Conservation (phyloP, 2,888 invertebrate genomes). For the Dynastes maya region DNA sequence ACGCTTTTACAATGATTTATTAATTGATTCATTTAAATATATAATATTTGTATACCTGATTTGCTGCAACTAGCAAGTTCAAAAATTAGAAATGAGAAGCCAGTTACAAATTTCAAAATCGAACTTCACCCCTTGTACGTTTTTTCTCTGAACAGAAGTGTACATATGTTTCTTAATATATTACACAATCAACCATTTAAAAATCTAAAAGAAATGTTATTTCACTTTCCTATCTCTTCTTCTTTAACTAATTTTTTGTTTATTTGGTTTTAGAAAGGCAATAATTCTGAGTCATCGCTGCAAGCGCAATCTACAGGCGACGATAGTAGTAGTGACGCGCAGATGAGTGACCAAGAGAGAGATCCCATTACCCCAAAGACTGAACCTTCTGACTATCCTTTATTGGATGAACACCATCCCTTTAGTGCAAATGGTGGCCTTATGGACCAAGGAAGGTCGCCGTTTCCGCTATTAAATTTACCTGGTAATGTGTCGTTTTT, state of each 20-base stretch:
- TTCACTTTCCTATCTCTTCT: too few relatives aligned
- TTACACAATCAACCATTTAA: too few relatives aligned
- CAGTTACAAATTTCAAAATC: too few relatives aligned
- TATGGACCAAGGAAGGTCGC: slow-evolving; percentile 79
- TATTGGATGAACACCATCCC: slow-evolving; percentile 77
- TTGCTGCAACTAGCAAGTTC: too few relatives aligned
- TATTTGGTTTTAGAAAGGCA: slow-evolving; percentile 69
- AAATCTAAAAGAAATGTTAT: too few relatives aligned
- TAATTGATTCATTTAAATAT: too few relatives aligned
- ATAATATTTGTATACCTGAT: too few relatives aligned
- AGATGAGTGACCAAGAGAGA: slow-evolving; percentile 77
- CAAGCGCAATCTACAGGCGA: slow-evolving; percentile 85
- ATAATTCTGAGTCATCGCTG: slow-evolving; percentile 73
- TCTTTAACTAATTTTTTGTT: background rate
- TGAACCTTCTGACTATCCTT: slow-evolving; percentile 81
- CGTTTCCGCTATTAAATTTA: slow-evolving; percentile 86
- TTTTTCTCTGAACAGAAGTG: too few relatives aligned
- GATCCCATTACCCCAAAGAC: slow-evolving; percentile 80
- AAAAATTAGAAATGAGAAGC: too few relatives aligned
- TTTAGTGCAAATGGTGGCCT: slow-evolving; percentile 74
- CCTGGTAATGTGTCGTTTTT: slow-evolving; percentile 75
- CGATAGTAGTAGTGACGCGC: slow-evolving; percentile 89
- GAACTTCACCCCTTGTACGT: too few relatives aligned
- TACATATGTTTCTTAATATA: too few relatives aligned
- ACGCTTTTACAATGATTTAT: too few relatives aligned